Evolutionary conservation across 2,113 vertebrate genomes (phyloP).

Genomic region (Micronycteris hirsuta): DNA sequence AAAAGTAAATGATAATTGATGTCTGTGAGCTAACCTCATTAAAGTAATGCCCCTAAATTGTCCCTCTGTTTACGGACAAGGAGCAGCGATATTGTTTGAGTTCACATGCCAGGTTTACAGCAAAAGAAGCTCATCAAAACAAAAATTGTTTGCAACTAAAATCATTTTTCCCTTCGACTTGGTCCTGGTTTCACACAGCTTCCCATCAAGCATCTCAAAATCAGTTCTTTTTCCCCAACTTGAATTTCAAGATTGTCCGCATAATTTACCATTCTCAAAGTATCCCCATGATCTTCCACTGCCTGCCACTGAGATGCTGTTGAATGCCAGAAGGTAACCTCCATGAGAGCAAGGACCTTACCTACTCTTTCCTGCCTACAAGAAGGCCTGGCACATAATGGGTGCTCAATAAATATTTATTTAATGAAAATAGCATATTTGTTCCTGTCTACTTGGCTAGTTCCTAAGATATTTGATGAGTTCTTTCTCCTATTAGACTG

Average conservation of each 20-base stretch:
- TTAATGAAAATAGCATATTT: background rate
- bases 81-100: background rate
- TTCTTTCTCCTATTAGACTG: background rate
- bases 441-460: background rate
- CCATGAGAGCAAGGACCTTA: background rate
- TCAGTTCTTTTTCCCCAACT: background rate
- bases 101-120: background rate
- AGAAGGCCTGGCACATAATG: background rate
- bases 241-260: background rate
- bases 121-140: background rate
- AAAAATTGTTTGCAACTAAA: background rate
- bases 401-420: background rate
- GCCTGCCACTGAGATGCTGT: background rate
- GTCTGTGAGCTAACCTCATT: slow-evolving; percentile 14
- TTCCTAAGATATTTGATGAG: background rate
- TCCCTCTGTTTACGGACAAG: slow-evolving; percentile 1
- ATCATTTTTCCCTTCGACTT: background rate
- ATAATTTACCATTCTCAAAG: background rate
- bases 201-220: background rate
- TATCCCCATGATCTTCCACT: background rate
- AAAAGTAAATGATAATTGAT: slow-evolving; percentile 18
- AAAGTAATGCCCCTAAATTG: slow-evolving; percentile 7
- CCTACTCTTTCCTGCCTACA: background rate
- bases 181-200: background rate
- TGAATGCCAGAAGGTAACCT: background rate